Percentiles rank a stretch among this genome's conserved stretches.
These are phyloP conservation scores for Schizothorax lantsangensis DNA, from an alignment of 2,797 vertebrate species.

Conservation along the genomic window DNA sequence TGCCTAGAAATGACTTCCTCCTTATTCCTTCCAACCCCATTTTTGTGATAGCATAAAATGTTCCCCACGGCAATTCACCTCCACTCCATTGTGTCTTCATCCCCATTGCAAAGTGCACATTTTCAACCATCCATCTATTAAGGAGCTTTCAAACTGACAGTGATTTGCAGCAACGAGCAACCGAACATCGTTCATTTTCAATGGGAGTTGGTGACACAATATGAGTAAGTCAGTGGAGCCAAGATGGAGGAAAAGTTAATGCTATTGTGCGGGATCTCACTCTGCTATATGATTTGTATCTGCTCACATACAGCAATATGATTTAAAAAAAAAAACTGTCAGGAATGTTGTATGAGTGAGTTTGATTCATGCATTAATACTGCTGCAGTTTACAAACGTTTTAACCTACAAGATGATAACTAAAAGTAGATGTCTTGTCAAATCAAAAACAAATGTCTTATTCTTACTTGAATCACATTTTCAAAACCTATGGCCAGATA, in stretches of 20 bases:
- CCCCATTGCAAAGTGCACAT: background rate
- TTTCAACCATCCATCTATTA: constrained; percentile 15
- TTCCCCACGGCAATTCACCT: background rate
- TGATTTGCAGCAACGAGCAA: background rate
- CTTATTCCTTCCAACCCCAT: background rate
- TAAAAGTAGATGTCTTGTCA: background rate
- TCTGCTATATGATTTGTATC: background rate
- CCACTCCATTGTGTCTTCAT: background rate
- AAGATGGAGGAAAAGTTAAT: background rate
- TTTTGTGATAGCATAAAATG: constrained; percentile 24
- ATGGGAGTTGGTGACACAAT: background rate
- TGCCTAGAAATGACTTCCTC: background rate
- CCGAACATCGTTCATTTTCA: background rate
- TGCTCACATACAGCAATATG: background rate
- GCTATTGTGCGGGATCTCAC: background rate
- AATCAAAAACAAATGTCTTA: background rate
- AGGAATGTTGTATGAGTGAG: background rate
- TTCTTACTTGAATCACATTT: background rate
- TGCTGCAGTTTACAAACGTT: background rate
- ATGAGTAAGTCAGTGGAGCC: background rate
- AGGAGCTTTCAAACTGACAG: background rate
- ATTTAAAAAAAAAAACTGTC: background rate
- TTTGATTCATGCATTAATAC: background rate
- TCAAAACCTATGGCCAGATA: background rate
- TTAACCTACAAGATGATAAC: background rate